These are phyloP conservation scores for Oxycera nigricornis DNA, from an alignment of 2,888 invertebrate genomes.

Conservation along the genomic window DNA sequence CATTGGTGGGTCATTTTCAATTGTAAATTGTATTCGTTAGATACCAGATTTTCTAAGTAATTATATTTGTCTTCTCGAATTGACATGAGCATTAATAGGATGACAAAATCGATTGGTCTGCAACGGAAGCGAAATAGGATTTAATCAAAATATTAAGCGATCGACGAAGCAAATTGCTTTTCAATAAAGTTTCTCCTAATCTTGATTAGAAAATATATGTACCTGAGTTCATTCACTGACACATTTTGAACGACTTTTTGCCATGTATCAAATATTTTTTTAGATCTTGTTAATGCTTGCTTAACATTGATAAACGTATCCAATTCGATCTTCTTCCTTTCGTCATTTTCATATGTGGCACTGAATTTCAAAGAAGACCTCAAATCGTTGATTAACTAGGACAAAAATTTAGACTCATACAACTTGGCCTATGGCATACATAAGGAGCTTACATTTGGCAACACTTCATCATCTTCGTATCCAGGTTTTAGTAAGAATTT, in stretches of 20 bases:
- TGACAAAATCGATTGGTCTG: conserved; percentile 73
- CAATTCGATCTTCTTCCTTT: conserved; percentile 52
- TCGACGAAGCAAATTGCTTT: too few species aligned
- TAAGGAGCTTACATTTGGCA: conserved; percentile 52
- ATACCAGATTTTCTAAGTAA: conserved; percentile 69
- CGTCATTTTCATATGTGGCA: conserved; percentile 37
- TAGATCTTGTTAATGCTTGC: conserved; percentile 57
- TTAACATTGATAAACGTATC: conserved; percentile 56
- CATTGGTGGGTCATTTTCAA: conserved; percentile 64
- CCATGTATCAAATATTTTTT: conserved; percentile 58
- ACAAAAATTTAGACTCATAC: background rate
- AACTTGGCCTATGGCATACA: background rate
- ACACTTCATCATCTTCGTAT: conserved; percentile 54
- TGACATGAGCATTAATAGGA: conserved; percentile 71
- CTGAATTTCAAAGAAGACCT: conserved; percentile 54
- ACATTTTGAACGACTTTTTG: conserved; percentile 54
- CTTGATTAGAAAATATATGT: background rate
- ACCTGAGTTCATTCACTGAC: conserved; percentile 51
- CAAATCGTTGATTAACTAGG: conserved; percentile 54
- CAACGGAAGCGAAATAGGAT: too few species aligned
- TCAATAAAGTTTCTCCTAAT: too few species aligned
- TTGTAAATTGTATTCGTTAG: conserved; percentile 55
- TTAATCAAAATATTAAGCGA: too few species aligned
- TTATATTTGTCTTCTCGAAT: conserved; percentile 68
- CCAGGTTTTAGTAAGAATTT: conserved; percentile 55